Conservation (phyloP, 2,888 invertebrate species). For the Apomyelois bistriatella region DNA sequence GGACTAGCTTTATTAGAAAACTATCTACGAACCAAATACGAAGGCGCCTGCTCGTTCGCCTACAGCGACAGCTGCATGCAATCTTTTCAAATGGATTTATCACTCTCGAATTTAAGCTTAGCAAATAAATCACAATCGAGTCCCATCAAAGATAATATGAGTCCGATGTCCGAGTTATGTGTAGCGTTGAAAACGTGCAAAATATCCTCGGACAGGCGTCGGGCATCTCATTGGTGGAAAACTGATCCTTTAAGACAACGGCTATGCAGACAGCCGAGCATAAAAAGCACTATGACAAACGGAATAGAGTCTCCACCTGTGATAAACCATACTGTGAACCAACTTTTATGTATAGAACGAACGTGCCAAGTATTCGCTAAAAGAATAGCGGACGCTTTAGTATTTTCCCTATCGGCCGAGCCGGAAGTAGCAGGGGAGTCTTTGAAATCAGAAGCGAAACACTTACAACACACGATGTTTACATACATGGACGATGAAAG, state of each 20-base stretch:
- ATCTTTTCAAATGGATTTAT: conserved; percentile 47
- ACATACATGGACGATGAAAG: conserved; percentile 85
- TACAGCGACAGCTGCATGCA: conserved; percentile 58
- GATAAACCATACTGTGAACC: conserved; percentile 62
- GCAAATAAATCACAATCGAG: conserved; percentile 38
- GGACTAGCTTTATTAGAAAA: conserved; percentile 88
- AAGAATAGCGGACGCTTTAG: conserved; percentile 82
- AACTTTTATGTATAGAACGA: conserved; percentile 62
- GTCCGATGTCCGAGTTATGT: conserved; percentile 82
- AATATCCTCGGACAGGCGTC: conserved; percentile 63
- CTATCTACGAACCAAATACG: conserved; percentile 82
- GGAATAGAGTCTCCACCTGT: conserved; percentile 43
- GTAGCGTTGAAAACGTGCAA: conserved; percentile 78
- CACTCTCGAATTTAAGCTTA: conserved; percentile 54
- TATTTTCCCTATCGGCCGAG: conserved; percentile 77
- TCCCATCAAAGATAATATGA: conserved; percentile 44
- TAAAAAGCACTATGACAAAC: conserved; percentile 36
- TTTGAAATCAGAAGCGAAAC: conserved; percentile 84
- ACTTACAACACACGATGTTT: conserved; percentile 83
- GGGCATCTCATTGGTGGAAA: conserved; percentile 51
- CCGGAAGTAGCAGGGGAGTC: conserved; percentile 78
- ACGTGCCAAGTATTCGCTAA: conserved; percentile 84
- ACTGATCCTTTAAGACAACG: conserved; percentile 58
- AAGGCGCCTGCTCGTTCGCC: conserved; percentile 58
- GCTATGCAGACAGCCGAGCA: conserved; percentile 51